Percentiles rank a stretch among this genome's conserved stretches.
phyloP scores from a whole-genome alignment of 2,797 vertebrate genomes.

The Neosilurus mollespiculum region DNA sequence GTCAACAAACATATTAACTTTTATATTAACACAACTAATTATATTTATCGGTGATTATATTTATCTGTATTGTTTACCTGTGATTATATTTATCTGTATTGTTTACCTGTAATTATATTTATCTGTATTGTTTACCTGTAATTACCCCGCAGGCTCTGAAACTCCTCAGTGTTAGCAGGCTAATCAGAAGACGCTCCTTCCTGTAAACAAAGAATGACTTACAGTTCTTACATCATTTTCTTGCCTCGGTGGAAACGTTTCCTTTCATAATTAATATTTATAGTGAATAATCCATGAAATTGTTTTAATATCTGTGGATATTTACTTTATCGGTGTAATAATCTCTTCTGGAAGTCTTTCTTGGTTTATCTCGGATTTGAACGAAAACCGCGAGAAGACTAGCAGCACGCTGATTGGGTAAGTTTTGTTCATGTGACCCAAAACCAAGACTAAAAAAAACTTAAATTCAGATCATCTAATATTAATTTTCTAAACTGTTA shows the following conservation, averaged over 20 bases:
- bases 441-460: background rate
- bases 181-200: background rate
- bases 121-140: background rate
- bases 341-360: background rate
- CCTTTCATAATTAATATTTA: background rate
- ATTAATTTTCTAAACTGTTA: background rate
- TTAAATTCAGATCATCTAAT: background rate
- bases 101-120: background rate
- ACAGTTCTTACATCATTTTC: background rate
- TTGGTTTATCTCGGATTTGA: conserved; percentile 62
- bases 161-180: too few relatives aligned
- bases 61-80: background rate
- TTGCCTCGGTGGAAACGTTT: background rate
- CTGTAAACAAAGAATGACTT: background rate
- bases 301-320: too few relatives aligned
- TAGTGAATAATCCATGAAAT: background rate
- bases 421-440: conserved; percentile 34
- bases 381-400: conserved; percentile 64
- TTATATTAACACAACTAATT: background rate
- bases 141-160: background rate
- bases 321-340: background rate
- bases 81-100: background rate
- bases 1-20: too few relatives aligned
- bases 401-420: conserved; percentile 65
- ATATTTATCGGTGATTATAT: background rate